Percentiles rank a stretch among this genome's conserved stretches.
These are phyloP conservation scores for Troilus luridus DNA, from an alignment of 2,888 invertebrate species.

Conservation along the genomic window DNA sequence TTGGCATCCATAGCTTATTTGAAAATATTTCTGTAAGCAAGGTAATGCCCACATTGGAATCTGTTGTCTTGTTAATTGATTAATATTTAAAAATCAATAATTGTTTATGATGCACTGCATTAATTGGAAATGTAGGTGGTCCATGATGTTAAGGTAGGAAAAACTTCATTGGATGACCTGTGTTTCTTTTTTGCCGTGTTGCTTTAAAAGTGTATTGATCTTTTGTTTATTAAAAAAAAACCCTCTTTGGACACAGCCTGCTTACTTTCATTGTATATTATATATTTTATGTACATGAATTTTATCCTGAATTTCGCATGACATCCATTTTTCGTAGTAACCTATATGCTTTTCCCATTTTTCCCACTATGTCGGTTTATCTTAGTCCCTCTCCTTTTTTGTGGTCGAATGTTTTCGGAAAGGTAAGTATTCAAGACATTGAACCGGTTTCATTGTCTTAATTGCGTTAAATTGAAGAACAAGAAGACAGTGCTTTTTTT, in stretches of 20 bases:
- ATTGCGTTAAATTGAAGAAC: not conserved
- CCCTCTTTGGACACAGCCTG: conserved; percentile 45
- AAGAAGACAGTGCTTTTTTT: conserved; percentile 27
- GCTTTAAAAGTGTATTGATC: not conserved
- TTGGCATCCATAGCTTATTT: not conserved
- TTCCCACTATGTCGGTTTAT: not conserved
- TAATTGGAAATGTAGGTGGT: conserved; percentile 16
- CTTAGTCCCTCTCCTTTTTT: not conserved
- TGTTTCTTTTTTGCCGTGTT: conserved; percentile 17
- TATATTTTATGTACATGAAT: conserved; percentile 2
- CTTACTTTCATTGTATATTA: not conserved
- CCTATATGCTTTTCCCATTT: conserved; percentile 6
- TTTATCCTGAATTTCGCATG: not conserved
- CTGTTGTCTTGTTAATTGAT: not conserved
- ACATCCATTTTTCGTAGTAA: conserved; percentile 10
- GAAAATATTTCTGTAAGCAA: not conserved
- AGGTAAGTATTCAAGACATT: conserved; percentile 16
- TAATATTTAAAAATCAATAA: not conserved
- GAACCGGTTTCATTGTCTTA: conserved; percentile 35
- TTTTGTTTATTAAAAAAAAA: not conserved
- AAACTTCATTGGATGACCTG: conserved; percentile 36
- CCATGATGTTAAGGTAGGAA: conserved; percentile 34
- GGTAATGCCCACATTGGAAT: conserved; percentile 26
- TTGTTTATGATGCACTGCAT: not conserved
- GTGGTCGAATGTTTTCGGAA: not conserved